A percentile compares a stretch with the other conserved stretches of the same genome.
Evolutionary conservation across 2,113 vertebrate genomes (phyloP).

Genomic region (Prolemur simus): DNA sequence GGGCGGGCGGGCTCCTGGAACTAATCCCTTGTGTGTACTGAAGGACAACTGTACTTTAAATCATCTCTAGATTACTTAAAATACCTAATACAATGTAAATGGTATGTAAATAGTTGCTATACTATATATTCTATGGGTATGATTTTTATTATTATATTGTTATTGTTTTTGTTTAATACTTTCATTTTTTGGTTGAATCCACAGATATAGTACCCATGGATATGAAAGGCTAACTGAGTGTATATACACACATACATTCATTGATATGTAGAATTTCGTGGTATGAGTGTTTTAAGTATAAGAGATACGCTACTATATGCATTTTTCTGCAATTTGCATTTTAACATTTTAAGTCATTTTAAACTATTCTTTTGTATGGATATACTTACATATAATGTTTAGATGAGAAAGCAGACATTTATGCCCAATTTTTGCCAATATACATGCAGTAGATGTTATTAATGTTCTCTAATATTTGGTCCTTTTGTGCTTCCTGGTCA

Average conservation of each 20-base stretch:
- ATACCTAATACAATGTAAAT: background rate
- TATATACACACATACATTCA: background rate
- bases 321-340: background rate
- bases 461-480: background rate
- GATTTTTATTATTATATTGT: background rate
- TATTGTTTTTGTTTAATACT: background rate
- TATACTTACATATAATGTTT: background rate
- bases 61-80: background rate
- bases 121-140: background rate
- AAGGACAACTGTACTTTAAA: background rate
- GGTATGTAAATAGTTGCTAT: background rate
- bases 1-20: background rate
- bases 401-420: background rate
- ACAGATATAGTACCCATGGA: background rate
- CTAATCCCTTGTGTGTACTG: background rate
- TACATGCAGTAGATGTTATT: background rate
- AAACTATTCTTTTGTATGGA: background rate
- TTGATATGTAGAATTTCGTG: background rate
- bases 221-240: background rate
- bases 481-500: background rate
- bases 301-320: background rate
- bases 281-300: background rate
- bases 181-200: background rate
- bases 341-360: background rate
- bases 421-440: background rate